Evolutionary conservation across 2,888 invertebrate genomes (phyloP).

Genomic region (Apantesis nais): DNA sequence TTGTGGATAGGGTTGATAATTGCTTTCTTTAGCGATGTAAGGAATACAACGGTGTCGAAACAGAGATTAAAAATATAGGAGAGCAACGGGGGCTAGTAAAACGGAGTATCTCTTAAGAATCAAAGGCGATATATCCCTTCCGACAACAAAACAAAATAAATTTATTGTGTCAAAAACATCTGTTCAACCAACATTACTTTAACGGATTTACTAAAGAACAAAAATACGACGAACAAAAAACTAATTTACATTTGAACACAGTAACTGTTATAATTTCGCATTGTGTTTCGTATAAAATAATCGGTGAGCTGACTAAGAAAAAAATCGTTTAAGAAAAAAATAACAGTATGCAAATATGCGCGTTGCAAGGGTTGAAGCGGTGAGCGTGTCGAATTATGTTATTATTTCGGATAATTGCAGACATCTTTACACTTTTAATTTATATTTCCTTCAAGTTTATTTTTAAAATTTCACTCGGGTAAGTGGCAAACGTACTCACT

Average conservation of each 20-base stretch:
- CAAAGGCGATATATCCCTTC: too few species aligned
- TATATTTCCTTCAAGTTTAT: slow-evolving; percentile 3
- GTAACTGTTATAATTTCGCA: slow-evolving; percentile 70
- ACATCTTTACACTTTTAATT: slow-evolving; percentile 38
- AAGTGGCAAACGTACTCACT: too few species aligned
- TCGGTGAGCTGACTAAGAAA: slow-evolving; percentile 60
- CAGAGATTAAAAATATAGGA: too few species aligned
- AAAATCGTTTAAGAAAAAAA: slow-evolving; percentile 68
- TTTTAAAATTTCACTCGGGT: not conserved
- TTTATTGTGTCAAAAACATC: slow-evolving; percentile 54
- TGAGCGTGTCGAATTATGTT: slow-evolving; percentile 54
- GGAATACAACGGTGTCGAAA: too few species aligned
- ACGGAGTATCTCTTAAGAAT: too few species aligned
- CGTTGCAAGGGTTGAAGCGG: slow-evolving; percentile 56
- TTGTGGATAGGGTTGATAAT: too few species aligned
- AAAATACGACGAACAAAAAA: slow-evolving; percentile 63
- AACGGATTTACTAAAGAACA: slow-evolving; percentile 55
- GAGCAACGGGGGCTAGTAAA: too few species aligned
- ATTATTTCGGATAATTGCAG: slow-evolving; percentile 51
- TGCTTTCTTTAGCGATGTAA: too few species aligned
- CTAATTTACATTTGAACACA: slow-evolving; percentile 75
- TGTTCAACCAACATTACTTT: slow-evolving; percentile 49
- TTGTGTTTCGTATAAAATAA: slow-evolving; percentile 67
- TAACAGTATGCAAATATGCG: slow-evolving; percentile 57
- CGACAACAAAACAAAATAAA: slow-evolving; percentile 36